phyloP scores from a whole-genome alignment of 64 coral and sea anemone species.

The Actinia tenebrosa region DNA sequence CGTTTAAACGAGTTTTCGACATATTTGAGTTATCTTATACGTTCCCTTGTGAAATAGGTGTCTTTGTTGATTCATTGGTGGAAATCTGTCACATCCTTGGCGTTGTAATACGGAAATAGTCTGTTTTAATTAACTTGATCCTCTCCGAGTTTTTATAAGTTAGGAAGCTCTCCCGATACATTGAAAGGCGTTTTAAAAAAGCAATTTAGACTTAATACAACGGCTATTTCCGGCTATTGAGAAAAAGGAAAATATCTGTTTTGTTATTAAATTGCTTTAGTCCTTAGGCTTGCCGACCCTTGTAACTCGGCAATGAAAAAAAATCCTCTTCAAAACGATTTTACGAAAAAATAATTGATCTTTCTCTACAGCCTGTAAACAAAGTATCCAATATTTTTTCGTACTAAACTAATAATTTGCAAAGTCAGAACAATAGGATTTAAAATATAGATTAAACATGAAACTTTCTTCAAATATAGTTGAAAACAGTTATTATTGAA shows the following conservation, averaged over 20 bases:
- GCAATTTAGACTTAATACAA: slow-evolving; percentile 18
- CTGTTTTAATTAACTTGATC: not conserved
- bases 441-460: not conserved
- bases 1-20: not conserved
- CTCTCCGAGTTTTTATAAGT: not conserved
- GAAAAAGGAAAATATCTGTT: slow-evolving; percentile 16
- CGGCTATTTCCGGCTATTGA: slow-evolving; percentile 23
- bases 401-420: not conserved
- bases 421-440: not conserved
- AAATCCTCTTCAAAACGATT: not conserved
- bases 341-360: not conserved
- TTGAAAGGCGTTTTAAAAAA: slow-evolving; percentile 26
- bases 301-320: not conserved
- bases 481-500: not conserved
- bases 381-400: not conserved
- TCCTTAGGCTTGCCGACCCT: not conserved
- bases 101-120: not conserved
- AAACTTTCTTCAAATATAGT: not conserved
- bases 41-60: slow-evolving; percentile 12
- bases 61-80: slow-evolving; percentile 1
- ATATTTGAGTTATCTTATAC: not conserved
- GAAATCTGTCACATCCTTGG: not conserved
- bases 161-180: not conserved
- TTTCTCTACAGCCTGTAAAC: not conserved
- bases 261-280: slow-evolving; percentile 4